Conservation (phyloP, 1,140 invertebrate species). For the Drosophila arizonae region DNA sequence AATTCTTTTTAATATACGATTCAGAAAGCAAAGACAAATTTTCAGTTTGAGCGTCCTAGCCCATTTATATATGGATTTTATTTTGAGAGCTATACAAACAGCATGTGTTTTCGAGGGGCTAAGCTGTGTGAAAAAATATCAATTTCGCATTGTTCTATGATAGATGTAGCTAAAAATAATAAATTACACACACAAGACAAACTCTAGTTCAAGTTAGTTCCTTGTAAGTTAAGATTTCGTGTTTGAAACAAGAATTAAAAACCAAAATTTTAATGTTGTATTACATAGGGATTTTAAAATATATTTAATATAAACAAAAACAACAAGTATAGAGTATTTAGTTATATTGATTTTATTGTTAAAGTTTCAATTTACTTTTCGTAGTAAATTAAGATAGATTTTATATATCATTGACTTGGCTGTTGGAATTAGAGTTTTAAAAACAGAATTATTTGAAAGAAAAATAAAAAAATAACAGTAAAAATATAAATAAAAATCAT, state of each 20-base stretch:
- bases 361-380: slow-evolving; percentile 14
- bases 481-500: slow-evolving; percentile 5
- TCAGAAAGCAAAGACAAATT: too few species aligned
- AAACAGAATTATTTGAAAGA: background rate
- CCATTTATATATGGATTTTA: background rate
- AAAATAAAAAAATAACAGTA: background rate
- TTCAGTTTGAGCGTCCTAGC: too few species aligned
- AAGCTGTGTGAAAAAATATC: slow-evolving; percentile 1
- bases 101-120: background rate
- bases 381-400: slow-evolving; percentile 10
- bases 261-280: slow-evolving; percentile 19
- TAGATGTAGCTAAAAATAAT: background rate
- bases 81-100: background rate
- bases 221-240: background rate
- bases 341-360: slow-evolving; percentile 11
- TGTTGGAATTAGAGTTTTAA: slow-evolving; percentile 27
- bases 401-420: slow-evolving; percentile 22
- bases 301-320: background rate
- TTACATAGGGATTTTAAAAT: slow-evolving; percentile 26
- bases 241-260: slow-evolving; percentile 5
- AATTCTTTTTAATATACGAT: background rate
- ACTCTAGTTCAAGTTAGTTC: slow-evolving; percentile 1
- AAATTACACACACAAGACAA: background rate
- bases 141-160: background rate
- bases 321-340: slow-evolving; percentile 6